These are phyloP conservation scores for Laspeyria flexula DNA, from an alignment of 2,888 invertebrate genomes.

Conservation along the genomic window DNA sequence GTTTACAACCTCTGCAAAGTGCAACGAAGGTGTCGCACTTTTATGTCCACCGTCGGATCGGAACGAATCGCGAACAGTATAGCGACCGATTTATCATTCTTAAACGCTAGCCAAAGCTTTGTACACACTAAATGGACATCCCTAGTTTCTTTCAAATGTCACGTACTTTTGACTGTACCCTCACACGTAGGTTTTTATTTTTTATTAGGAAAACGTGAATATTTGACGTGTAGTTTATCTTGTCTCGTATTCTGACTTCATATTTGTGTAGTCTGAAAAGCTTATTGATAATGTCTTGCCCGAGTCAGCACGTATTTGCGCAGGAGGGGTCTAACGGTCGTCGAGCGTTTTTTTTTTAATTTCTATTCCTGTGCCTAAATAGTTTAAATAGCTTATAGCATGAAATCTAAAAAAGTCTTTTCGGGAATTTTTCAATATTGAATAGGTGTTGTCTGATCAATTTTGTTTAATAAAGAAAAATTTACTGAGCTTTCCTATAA, in stretches of 20 bases:
- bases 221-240: slow-evolving; percentile 14
- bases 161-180: slow-evolving; percentile 68
- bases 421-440: no score
- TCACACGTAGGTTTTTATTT: slow-evolving; percentile 56
- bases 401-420: no score
- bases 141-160: slow-evolving; percentile 70
- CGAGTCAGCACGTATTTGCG: not conserved
- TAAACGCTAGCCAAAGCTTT: slow-evolving; percentile 73
- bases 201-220: slow-evolving; percentile 16
- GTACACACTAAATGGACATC: slow-evolving; percentile 78
- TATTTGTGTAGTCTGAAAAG: slow-evolving; percentile 2
- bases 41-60: slow-evolving; percentile 69
- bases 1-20: slow-evolving; percentile 45
- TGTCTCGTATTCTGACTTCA: slow-evolving; percentile 6
- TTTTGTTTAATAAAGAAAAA: no score
- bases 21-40: slow-evolving; percentile 67
- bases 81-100: slow-evolving; percentile 81
- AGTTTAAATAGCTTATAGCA: no score
- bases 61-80: slow-evolving; percentile 81
- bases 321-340: not conserved
- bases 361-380: no score
- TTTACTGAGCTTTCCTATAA: not conserved
- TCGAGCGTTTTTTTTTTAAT: not conserved
- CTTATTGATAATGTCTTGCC: slow-evolving; percentile 2
- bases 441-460: no score